Evolutionary conservation across 2,797 vertebrate species (phyloP).

Genomic region (Moxostoma hubbsi): DNA sequence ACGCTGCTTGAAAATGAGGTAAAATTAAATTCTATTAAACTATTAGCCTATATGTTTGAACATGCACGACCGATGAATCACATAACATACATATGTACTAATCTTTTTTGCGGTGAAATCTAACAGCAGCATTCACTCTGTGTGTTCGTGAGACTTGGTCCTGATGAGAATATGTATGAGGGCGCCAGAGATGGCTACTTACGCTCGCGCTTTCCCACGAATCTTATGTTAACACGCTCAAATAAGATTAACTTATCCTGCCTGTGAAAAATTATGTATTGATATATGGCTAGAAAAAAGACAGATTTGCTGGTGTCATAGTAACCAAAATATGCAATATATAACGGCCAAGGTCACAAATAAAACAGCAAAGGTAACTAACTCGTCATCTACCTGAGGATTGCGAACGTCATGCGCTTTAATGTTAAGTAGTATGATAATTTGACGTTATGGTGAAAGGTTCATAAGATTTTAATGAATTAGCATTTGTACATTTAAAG

Average conservation of each 20-base stretch:
- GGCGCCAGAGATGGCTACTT: slow-evolving; percentile 21
- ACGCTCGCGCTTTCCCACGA: slow-evolving; percentile 10
- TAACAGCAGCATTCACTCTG: not conserved
- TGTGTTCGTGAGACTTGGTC: slow-evolving; percentile 36
- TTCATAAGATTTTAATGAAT: not conserved
- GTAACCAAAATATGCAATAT: not conserved
- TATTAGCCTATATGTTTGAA: not conserved
- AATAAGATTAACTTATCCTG: not conserved
- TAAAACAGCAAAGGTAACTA: slow-evolving; percentile 8
- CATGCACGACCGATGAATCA: not conserved
- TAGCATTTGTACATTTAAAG: not conserved
- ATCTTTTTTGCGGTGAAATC: not conserved
- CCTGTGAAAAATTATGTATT: not conserved
- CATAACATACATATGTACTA: not conserved
- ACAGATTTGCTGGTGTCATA: not conserved
- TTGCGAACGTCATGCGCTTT: not conserved
- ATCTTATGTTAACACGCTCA: not conserved
- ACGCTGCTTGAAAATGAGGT: slow-evolving; percentile 75
- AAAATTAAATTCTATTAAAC: slow-evolving; percentile 12
- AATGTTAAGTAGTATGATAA: not conserved
- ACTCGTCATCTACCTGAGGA: not conserved
- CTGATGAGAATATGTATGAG: slow-evolving; percentile 64
- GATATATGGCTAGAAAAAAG: not conserved
- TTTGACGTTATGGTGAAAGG: slow-evolving; percentile 12
- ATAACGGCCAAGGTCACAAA: slow-evolving; percentile 48